Conservation (phyloP, 1,140 invertebrate genomes). For the Lethocerus indicus region DNA sequence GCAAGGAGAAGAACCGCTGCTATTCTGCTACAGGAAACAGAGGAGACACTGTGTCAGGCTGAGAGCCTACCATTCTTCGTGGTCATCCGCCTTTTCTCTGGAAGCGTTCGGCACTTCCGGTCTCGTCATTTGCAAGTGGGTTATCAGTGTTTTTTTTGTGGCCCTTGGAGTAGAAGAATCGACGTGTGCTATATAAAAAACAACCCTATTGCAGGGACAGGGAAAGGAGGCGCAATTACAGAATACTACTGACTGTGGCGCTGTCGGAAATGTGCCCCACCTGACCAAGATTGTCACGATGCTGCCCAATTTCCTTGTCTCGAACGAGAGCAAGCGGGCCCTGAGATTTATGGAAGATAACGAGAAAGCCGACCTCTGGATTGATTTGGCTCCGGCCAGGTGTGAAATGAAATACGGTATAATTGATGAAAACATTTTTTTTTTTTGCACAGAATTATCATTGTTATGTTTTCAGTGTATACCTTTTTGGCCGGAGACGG, state of each 20-base stretch:
- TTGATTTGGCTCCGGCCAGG: conserved; percentile 52
- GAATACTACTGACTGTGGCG: conserved; percentile 35
- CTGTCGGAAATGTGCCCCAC: conserved; percentile 42
- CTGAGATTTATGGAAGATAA: conserved; percentile 74
- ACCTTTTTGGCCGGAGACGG: conserved; percentile 65
- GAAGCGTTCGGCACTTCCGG: conserved; percentile 55
- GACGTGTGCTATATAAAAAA: not conserved
- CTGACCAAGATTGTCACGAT: conserved; percentile 74
- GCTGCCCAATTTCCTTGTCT: conserved; percentile 65
- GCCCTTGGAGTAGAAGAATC: too few species aligned
- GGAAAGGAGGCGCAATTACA: conserved; percentile 42
- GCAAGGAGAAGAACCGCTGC: conserved; percentile 40
- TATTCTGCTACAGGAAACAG: conserved; percentile 51
- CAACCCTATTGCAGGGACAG: conserved; percentile 35
- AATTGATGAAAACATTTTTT: not conserved
- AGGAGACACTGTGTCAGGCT: conserved; percentile 40
- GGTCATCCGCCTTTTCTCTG: conserved; percentile 51
- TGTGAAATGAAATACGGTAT: conserved; percentile 17
- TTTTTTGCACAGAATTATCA: not conserved
- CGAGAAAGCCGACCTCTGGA: conserved; percentile 66
- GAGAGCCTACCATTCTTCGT: conserved; percentile 49
- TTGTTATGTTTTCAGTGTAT: conserved; percentile 31
- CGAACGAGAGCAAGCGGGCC: conserved; percentile 50
- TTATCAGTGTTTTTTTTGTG: too few species aligned
- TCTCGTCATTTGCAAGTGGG: conserved; percentile 40